Conservation (phyloP, 2,888 invertebrate genomes). For the Chalcosyrphus nemorum region DNA sequence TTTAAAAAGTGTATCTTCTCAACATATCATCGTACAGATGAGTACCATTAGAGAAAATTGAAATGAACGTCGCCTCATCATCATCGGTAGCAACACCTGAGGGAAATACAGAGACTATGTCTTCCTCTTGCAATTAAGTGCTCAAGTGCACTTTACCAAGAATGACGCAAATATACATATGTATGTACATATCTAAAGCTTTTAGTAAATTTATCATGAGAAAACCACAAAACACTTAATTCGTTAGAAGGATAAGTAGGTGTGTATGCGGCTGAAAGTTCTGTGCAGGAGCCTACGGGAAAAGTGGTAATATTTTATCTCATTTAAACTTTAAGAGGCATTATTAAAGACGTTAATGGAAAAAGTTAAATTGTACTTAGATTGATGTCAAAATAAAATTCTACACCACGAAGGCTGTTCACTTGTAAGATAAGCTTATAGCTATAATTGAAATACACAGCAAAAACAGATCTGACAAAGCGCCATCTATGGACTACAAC, state of each 20-base stretch:
- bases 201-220: constrained; percentile 15
- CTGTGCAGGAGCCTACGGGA: background rate
- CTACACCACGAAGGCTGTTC: too few species aligned
- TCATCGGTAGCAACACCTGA: constrained; percentile 26
- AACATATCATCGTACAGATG: constrained; percentile 17
- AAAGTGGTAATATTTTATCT: constrained; percentile 11
- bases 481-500: too few species aligned
- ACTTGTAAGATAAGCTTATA: too few species aligned
- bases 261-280: too few species aligned
- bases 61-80: constrained; percentile 20
- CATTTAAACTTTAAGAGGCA: background rate
- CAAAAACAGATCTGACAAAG: too few species aligned
- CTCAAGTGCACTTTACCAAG: constrained; percentile 47
- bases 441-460: too few species aligned
- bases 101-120: constrained; percentile 47
- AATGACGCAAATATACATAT: constrained; percentile 1
- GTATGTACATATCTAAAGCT: constrained; percentile 22
- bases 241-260: background rate
- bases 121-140: constrained; percentile 44
- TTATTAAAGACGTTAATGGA: background rate
- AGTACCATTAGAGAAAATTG: constrained; percentile 28
- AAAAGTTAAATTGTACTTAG: too few species aligned
- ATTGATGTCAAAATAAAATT: too few species aligned
- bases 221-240: constrained; percentile 19
- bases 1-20: constrained; percentile 10